phyloP scores from a whole-genome alignment of 1,140 invertebrate species.

The Drosophila ambigua region DNA sequence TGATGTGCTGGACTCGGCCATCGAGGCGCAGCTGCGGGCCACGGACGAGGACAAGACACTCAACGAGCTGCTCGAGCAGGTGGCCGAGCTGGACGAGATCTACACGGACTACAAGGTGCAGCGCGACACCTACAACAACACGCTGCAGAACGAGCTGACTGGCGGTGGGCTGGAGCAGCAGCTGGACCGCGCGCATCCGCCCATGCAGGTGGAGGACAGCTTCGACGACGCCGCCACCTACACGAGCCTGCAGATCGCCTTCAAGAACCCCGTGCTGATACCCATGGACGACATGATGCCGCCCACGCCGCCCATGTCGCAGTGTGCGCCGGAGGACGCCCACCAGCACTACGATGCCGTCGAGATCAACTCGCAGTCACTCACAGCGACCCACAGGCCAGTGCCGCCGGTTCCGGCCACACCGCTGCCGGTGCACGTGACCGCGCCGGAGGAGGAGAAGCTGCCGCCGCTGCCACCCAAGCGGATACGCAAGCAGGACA shows the following conservation, averaged over 20 bases:
- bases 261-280: slow-evolving; percentile 91
- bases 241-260: slow-evolving; percentile 92
- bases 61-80: slow-evolving; percentile 88
- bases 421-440: slow-evolving; percentile 7
- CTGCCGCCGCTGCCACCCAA: slow-evolving; percentile 92
- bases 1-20: slow-evolving; percentile 44
- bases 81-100: slow-evolving; percentile 90
- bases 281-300: slow-evolving; percentile 83
- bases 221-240: slow-evolving; percentile 91
- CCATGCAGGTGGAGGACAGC: slow-evolving; percentile 86
- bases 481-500: slow-evolving; percentile 87
- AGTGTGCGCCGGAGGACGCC: slow-evolving; percentile 66
- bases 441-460: slow-evolving; percentile 85
- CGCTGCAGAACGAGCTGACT: slow-evolving; percentile 75
- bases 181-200: slow-evolving; percentile 38
- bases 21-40: slow-evolving; percentile 32
- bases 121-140: slow-evolving; percentile 84
- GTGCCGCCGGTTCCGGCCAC: slow-evolving; percentile 24
- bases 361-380: slow-evolving; percentile 62
- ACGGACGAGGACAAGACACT: slow-evolving; percentile 86
- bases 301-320: slow-evolving; percentile 73
- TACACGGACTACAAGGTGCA: slow-evolving; percentile 88
- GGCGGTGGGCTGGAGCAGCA: slow-evolving; percentile 37
- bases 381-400: slow-evolving; percentile 53
- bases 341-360: slow-evolving; percentile 73